These are phyloP conservation scores for Phortica okadai DNA, from an alignment of 2,888 invertebrate genomes.

Conservation along the genomic window DNA sequence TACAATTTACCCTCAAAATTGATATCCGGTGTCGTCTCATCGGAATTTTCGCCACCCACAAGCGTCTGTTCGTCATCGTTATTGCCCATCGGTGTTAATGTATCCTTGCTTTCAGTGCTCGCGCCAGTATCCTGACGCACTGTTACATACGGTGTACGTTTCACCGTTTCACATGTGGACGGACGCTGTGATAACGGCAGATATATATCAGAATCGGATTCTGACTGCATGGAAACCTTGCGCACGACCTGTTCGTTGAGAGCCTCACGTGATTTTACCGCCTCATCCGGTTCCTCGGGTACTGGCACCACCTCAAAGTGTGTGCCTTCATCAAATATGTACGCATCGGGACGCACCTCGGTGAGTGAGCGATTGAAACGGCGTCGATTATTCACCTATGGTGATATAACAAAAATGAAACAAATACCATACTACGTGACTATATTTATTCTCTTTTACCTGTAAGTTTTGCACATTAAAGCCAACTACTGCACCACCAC, in stretches of 20 bases:
- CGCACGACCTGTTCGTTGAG: constrained; percentile 73
- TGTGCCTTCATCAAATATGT: constrained; percentile 79
- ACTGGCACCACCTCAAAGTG: constrained; percentile 84
- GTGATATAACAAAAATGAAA: constrained; percentile 14
- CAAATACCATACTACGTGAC: constrained; percentile 13
- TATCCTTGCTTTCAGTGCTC: constrained; percentile 76
- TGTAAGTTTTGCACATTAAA: constrained; percentile 50
- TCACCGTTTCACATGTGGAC: constrained; percentile 73
- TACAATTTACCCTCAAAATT: constrained; percentile 73
- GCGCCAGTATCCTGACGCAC: constrained; percentile 76
- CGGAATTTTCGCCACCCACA: constrained; percentile 72
- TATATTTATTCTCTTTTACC: constrained; percentile 29
- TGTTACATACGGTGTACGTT: constrained; percentile 74
- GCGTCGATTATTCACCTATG: constrained; percentile 74
- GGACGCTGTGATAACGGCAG: constrained; percentile 72
- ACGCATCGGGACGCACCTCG: constrained; percentile 81
- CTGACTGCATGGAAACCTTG: constrained; percentile 75
- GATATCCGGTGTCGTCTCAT: constrained; percentile 74
- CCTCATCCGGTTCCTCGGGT: constrained; percentile 82
- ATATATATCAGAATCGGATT: constrained; percentile 75
- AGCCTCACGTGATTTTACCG: constrained; percentile 73
- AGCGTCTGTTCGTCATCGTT: constrained; percentile 75
- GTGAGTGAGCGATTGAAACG: constrained; percentile 81
- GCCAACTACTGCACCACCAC: neutral
- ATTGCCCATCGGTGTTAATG: constrained; percentile 74